phyloP scores from a whole-genome alignment of 2,797 vertebrate genomes.

The Aulostomus chinensis region DNA sequence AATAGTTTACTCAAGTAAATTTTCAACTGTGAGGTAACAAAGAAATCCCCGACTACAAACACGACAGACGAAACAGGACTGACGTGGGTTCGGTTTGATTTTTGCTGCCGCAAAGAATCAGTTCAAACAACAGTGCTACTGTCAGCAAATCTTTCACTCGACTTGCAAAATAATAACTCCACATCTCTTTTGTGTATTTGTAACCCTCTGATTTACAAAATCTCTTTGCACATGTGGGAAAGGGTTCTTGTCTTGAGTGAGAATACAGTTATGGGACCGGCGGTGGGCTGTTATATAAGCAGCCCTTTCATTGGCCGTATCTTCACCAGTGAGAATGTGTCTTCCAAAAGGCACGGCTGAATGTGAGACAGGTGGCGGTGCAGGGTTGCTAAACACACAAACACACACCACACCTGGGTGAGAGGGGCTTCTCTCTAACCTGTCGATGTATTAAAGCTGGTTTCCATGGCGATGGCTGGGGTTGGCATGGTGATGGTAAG shows the following conservation, averaged over 20 bases:
- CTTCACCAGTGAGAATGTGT: constrained; percentile 34
- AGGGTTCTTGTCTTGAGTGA: too few species aligned
- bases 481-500: constrained; percentile 77
- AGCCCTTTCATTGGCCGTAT: constrained; percentile 21
- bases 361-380: constrained; percentile 50
- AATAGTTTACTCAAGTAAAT: too few species aligned
- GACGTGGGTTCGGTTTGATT: constrained; percentile 27
- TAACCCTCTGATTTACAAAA: too few species aligned
- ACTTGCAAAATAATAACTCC: too few species aligned
- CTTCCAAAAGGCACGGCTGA: constrained; percentile 29
- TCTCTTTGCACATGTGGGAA: too few species aligned
- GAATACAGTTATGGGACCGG: too few species aligned
- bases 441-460: constrained; percentile 61
- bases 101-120: too few species aligned
- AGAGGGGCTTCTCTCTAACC: constrained; percentile 52
- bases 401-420: constrained; percentile 47
- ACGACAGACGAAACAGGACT: constrained; percentile 17
- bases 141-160: too few species aligned
- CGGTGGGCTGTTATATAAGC: constrained; percentile 11
- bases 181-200: too few species aligned
- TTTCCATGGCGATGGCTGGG: constrained; percentile 69
- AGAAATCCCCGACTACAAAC: too few species aligned
- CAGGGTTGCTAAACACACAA: constrained; percentile 28
- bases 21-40: too few species aligned
- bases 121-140: too few species aligned